phyloP scores from a whole-genome alignment of 2,113 vertebrate species.

The Cyprinodon brontotheroides region DNA sequence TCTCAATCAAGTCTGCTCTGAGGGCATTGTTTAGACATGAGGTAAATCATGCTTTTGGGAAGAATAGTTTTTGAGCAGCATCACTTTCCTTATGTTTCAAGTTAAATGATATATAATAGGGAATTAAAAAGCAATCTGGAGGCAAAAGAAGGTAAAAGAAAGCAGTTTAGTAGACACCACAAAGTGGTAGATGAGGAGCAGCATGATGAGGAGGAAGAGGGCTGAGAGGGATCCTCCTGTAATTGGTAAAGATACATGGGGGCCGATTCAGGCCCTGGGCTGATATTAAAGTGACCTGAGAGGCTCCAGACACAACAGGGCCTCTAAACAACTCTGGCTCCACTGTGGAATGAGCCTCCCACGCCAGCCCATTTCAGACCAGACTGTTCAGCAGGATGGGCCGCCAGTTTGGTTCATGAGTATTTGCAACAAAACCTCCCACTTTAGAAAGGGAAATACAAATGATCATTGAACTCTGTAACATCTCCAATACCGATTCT shows the following conservation, averaged over 20 bases:
- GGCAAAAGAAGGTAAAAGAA: slow-evolving; percentile 29
- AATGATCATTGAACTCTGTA: neutral
- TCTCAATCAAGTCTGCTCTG: slow-evolving; percentile 18
- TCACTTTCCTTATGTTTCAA: slow-evolving; percentile 6
- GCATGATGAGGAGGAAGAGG: slow-evolving; percentile 28
- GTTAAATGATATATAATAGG: slow-evolving; percentile 18
- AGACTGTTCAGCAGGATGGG: neutral
- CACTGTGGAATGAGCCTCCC: slow-evolving; percentile 71
- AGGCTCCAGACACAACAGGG: slow-evolving; percentile 69
- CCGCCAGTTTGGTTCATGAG: slow-evolving; percentile 11
- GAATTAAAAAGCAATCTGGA: slow-evolving; percentile 62
- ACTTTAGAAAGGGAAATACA: neutral
- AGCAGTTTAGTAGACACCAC: slow-evolving; percentile 29
- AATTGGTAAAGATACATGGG: slow-evolving; percentile 62
- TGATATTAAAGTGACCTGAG: slow-evolving; percentile 75
- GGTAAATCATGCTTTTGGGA: slow-evolving; percentile 13
- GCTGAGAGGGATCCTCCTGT: slow-evolving; percentile 52
- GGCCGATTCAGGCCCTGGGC: slow-evolving; percentile 54
- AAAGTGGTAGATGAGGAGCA: slow-evolving; percentile 27
- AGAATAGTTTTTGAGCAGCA: slow-evolving; percentile 20
- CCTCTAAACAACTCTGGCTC: slow-evolving; percentile 71
- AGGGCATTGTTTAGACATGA: slow-evolving; percentile 12
- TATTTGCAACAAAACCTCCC: neutral
- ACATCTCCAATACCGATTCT: neutral
- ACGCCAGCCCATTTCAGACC: slow-evolving; percentile 44